Conservation (phyloP, 2,888 invertebrate genomes). For the Leptinotarsa haldemani region DNA sequence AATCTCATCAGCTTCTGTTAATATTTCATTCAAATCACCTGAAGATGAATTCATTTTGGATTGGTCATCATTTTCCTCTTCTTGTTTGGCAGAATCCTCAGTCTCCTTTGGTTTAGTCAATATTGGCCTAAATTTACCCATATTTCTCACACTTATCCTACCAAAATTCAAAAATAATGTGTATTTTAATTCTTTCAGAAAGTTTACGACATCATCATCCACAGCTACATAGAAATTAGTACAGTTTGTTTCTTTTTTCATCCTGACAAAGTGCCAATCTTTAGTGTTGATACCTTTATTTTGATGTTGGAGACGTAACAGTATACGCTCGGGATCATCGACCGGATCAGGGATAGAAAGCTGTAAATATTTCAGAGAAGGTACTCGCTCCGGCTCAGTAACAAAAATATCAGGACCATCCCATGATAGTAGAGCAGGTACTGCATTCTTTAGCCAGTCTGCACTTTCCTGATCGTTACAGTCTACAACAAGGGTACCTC, state of each 20-base stretch:
- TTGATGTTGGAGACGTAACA: conserved; percentile 33
- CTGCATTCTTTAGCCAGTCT: conserved; percentile 33
- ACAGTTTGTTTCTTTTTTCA: conserved; percentile 27
- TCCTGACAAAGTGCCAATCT: conserved; percentile 34
- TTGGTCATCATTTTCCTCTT: background rate
- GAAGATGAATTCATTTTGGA: background rate
- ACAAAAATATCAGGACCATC: conserved; percentile 29
- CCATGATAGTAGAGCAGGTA: conserved; percentile 30
- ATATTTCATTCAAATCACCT: background rate
- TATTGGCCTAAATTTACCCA: conserved; percentile 34
- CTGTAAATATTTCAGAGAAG: conserved; percentile 32
- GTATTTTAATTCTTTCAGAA: conserved; percentile 30
- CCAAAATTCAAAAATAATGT: conserved; percentile 37
- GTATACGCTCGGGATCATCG: conserved; percentile 32
- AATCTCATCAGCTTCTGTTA: conserved; percentile 6
- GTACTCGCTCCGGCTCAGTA: conserved; percentile 27
- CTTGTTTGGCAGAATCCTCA: conserved; percentile 8
- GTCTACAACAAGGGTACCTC: conserved; percentile 32
- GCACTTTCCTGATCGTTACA: conserved; percentile 35
- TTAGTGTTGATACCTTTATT: conserved; percentile 35
- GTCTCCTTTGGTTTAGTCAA: background rate
- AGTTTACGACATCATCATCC: conserved; percentile 26
- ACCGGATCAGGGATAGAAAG: conserved; percentile 30
- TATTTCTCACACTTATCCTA: conserved; percentile 29
- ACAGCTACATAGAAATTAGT: conserved; percentile 34